phyloP scores from a whole-genome alignment of 2,888 invertebrate genomes.

The Ophonus ardosiacus region DNA sequence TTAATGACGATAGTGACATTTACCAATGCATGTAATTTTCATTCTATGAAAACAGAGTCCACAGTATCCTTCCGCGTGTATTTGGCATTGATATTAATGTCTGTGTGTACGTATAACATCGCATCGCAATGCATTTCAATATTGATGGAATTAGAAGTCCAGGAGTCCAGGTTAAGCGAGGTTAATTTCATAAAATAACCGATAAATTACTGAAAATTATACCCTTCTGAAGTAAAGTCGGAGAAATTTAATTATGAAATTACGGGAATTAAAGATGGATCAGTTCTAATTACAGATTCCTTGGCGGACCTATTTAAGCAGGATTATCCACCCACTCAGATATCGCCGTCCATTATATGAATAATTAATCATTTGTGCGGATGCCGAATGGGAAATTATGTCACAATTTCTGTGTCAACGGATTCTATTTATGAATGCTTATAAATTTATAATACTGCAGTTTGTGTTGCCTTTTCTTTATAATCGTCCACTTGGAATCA shows the following conservation, averaged over 20 bases:
- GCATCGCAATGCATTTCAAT: background rate
- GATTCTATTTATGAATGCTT: constrained; percentile 4
- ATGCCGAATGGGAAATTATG: constrained; percentile 11
- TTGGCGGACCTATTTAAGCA: constrained; percentile 49
- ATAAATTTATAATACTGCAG: background rate
- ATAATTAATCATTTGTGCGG: constrained; percentile 51
- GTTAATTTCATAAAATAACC: constrained; percentile 62
- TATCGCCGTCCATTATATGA: constrained; percentile 32
- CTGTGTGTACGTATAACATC: background rate
- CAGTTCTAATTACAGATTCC: constrained; percentile 62
- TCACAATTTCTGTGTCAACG: constrained; percentile 3
- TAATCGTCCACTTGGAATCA: no score
- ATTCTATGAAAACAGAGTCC: background rate
- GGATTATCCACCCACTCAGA: constrained; percentile 30
- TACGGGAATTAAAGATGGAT: constrained; percentile 61
- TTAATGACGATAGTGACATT: background rate
- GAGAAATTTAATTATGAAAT: constrained; percentile 63
- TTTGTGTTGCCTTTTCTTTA: no score
- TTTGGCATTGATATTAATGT: background rate
- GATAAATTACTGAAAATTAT: constrained; percentile 62
- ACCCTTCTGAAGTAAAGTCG: constrained; percentile 53
- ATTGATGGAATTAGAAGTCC: constrained; percentile 20
- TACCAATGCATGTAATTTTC: constrained; percentile 11
- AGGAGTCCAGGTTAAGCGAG: constrained; percentile 25
- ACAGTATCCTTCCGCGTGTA: background rate